Base-by-base conservation (phyloP, 2,113 vertebrate species). In the Aepyceros melampus region DNA sequence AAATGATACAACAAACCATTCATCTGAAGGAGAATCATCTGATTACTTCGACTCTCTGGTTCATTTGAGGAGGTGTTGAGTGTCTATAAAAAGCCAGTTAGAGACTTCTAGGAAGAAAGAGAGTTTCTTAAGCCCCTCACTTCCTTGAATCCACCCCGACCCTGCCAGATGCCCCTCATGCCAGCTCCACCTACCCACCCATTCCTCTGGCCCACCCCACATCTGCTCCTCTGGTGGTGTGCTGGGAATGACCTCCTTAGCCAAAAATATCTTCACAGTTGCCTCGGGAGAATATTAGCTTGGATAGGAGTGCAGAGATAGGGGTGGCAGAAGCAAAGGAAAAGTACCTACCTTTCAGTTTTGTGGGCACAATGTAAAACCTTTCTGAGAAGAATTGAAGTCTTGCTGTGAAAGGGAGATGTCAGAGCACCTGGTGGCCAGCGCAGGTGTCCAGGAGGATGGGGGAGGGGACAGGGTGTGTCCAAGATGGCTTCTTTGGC, bases 1-100 rank as follows among this genome's bases (percentile, higher is more conserved):
- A 93, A 92, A 76, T 43, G 76, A 56, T 88, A 91, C 92, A 96
- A 91, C 89, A 94, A 96, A 93, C 87, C 64, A 96, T 89, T 97
- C 64, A 79, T 94, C 86, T 93, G 71, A 89, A 89, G 58, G 82
- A 49, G 60, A 98, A 97, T 94, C 60, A 56, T 84, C 55, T 89
- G 60, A 43, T 84, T 86, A 33, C 17, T 49, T 17, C 0, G 10
- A 64, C 33, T 62, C 21, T 53, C 74, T 67, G 88, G 53, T 89
- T 97, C 40, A 88, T 94, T 97, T 91, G 45, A 78, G 76, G 45
- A 74, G 25, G 6, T 47, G 43, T 23, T 6, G 8, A 76, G 19
- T 76, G 31, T 58, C 29, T 90, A 76, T 40, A 55, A 92, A 96
- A 97, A 97, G 43, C 47, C 64, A 64, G 3, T 40, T 45, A 60